Evolutionary conservation across 37 sponge, comb jelly and placozoan species (phyloP).

Genomic region (Lycopodina hypogea): DNA sequence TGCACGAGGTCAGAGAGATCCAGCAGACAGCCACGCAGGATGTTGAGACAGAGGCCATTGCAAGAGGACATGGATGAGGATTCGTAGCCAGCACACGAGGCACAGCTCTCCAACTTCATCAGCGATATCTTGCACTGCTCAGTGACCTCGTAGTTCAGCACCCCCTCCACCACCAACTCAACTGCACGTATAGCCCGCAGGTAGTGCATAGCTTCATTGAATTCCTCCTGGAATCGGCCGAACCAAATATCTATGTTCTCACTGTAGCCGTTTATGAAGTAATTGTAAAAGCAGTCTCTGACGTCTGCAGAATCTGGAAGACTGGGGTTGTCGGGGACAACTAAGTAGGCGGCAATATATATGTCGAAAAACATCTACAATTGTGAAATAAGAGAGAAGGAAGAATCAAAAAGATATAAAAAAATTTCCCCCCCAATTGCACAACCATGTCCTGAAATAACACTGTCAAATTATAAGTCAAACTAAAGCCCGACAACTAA

Average conservation of each 20-base stretch:
- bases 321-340: background rate
- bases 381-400: background rate
- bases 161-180: slow-evolving; percentile 1
- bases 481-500: background rate
- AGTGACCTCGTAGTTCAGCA: background rate
- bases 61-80: background rate
- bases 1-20: slow-evolving; percentile 22
- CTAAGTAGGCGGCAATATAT: slow-evolving; percentile 20
- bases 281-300: slow-evolving; percentile 29
- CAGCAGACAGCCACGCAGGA: slow-evolving; percentile 46
- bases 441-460: background rate
- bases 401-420: background rate
- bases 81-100: slow-evolving; percentile 42
- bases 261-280: slow-evolving; percentile 13
- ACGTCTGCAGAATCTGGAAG: background rate
- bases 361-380: slow-evolving; percentile 36
- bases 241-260: background rate
- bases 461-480: background rate
- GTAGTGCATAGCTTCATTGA: slow-evolving; percentile 16
- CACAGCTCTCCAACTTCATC: slow-evolving; percentile 30
- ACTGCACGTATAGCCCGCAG: slow-evolving; percentile 20
- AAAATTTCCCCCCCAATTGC: background rate
- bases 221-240: slow-evolving; percentile 13
- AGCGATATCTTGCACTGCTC: slow-evolving; percentile 28
- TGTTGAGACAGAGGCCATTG: slow-evolving; percentile 45